Percentiles rank a stretch among this genome's conserved stretches.
Conservation (phyloP, 2,113 vertebrate species). For the Nematolebias whitei region DNA sequence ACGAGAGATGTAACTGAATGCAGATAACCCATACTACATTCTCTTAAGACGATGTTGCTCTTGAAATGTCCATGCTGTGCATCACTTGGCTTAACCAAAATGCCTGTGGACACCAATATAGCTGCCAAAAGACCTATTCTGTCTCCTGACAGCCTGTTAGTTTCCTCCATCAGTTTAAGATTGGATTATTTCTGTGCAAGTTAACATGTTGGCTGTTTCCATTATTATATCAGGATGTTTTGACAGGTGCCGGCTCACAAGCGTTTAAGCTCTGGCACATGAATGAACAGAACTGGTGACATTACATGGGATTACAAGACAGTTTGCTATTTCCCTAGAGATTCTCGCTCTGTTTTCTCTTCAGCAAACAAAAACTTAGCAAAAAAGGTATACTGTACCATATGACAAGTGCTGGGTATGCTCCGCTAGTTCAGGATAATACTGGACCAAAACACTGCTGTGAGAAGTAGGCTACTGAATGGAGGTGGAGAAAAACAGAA, state of each 20-base stretch:
- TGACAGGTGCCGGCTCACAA: constrained; percentile 33
- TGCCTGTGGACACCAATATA: constrained; percentile 4
- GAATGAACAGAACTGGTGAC: constrained; percentile 48
- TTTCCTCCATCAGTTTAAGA: constrained; percentile 16
- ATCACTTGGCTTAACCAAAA: not conserved
- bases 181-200: constrained; percentile 33
- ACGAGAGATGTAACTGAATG: not conserved
- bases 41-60: not conserved
- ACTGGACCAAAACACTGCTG: not conserved
- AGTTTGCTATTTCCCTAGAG: constrained; percentile 48
- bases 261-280: constrained; percentile 7
- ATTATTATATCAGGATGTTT: constrained; percentile 40
- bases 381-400: constrained; percentile 35
- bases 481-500: not conserved
- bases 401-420: constrained; percentile 17
- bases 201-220: constrained; percentile 32
- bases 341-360: constrained; percentile 4
- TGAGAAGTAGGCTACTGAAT: not conserved
- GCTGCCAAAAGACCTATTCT: constrained; percentile 3
- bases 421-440: constrained; percentile 20
- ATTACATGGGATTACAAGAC: constrained; percentile 41
- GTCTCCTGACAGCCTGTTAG: constrained; percentile 22
- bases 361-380: constrained; percentile 29
- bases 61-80: not conserved
- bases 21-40: constrained; percentile 10